A percentile compares a stretch with the other conserved stretches of the same genome.
These are phyloP conservation scores for Pseudopipra pipra DNA, from an alignment of 2,113 vertebrate species.

Conservation along the genomic window DNA sequence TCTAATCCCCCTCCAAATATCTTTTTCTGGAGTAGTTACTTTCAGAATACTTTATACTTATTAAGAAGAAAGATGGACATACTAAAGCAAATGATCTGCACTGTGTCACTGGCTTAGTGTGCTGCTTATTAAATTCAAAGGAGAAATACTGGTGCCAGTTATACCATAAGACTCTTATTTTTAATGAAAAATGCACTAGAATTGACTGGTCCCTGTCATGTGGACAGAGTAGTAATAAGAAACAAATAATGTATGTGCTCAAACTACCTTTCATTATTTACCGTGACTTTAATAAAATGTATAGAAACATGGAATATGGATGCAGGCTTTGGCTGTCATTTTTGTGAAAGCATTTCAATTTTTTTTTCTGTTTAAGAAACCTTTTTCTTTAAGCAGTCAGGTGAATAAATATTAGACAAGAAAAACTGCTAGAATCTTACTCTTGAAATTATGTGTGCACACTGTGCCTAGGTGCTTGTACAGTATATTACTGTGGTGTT, in stretches of 20 bases:
- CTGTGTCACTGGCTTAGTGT: background rate
- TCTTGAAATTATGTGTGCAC: background rate
- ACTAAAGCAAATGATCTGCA: background rate
- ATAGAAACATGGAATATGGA: background rate
- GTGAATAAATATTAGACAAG: background rate
- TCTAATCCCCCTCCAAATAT: background rate
- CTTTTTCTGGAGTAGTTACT: background rate
- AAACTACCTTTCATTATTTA: background rate
- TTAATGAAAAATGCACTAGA: background rate
- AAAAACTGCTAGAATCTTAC: background rate
- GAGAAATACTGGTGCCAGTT: background rate
- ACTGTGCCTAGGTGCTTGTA: background rate
- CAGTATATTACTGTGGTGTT: fast-evolving
- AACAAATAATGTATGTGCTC: background rate
- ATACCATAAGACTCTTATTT: background rate
- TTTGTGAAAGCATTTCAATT: background rate
- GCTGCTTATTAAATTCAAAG: background rate
- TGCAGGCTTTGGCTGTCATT: background rate
- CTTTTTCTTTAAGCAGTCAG: background rate
- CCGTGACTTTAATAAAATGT: background rate
- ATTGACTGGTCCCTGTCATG: background rate
- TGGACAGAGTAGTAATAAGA: background rate
- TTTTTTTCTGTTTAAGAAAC: background rate
- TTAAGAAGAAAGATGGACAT: background rate
- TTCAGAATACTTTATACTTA: background rate